Evolutionary conservation across 30 jellyfish, hydroid and myxozoan genomes (phyloP), one percentile per base, ranked within the genome.

Genomic region (Aurelia aurita complex sp. Pacific): DNA sequence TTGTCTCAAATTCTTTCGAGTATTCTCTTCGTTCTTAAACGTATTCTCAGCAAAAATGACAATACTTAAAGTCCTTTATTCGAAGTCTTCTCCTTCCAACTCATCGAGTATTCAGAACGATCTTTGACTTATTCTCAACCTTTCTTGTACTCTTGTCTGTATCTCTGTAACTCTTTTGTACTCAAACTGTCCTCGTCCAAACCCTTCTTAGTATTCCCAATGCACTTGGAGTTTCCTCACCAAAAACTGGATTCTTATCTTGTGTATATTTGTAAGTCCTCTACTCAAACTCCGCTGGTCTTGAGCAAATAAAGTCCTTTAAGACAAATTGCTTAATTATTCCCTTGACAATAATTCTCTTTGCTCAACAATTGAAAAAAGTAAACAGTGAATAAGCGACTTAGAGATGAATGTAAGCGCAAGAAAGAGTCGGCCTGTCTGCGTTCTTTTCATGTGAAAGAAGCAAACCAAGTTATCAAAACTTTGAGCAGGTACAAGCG

Each of bases 301-400:
- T 79, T 73, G 57, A 19, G 93, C 65, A 77, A 84, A 84, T 86
- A 84, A 51, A 23, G 80, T 77, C 77, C 93, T 74, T 73, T 43
- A 65, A 55, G 74, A 81, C 77, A 84, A 84, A 72, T 67, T 62
- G 87, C 93, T 84, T 84, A 52, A 84, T 74, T 67, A 84, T 84
- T 63, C 87, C 62, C 77, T 84, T 75, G 84, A 71, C 77, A 73
- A 43, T 61, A 69, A 38, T 65, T 64, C 85, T 68, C 86, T 84
- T 84, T 75, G 93, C 93, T 43, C 80, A 84, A 84, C 84, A 84
- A 70, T 84, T 71, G 69, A 59, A 51, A 70, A 82, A 51, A 7
- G 93, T 43, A 84, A 84, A 84, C 93, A 84, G 72, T n/a, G 57
- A 64, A 33, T 69, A 67, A 64, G 82, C 80, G 59, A 79, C 67